phyloP scores from a whole-genome alignment of 2,888 invertebrate genomes.

The Mellilla xanthometata region DNA sequence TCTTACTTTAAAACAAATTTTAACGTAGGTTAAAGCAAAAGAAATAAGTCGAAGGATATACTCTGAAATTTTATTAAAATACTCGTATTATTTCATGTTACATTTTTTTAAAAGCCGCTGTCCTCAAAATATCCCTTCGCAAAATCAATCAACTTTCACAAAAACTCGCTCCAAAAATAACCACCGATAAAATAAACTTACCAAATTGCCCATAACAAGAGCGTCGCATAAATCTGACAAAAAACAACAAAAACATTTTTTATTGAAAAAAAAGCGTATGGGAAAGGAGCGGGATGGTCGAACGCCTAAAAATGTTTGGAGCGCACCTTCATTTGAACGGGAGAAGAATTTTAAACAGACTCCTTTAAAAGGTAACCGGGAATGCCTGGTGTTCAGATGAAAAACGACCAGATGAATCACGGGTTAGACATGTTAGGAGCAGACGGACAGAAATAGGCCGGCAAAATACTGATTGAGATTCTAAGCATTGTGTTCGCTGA shows the following conservation, averaged over 20 bases:
- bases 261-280: conserved; percentile 54
- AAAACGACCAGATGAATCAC: conserved; percentile 52
- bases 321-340: conserved; percentile 60
- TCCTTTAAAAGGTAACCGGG: conserved; percentile 63
- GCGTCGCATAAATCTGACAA: conserved; percentile 27
- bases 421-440: conserved; percentile 27
- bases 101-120: not conserved
- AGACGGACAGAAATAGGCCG: conserved; percentile 21
- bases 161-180: conserved; percentile 14
- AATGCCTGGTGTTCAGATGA: conserved; percentile 48
- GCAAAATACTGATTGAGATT: conserved; percentile 22
- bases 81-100: too few species aligned
- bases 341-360: conserved; percentile 74
- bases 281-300: conserved; percentile 55
- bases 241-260: conserved; percentile 47
- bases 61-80: too few species aligned
- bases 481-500: conserved; percentile 18
- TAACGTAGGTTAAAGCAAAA: too few species aligned
- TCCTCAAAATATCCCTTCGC: conserved; percentile 4
- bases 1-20: too few species aligned
- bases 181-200: conserved; percentile 20
- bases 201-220: conserved; percentile 26
- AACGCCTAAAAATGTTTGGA: conserved; percentile 74
- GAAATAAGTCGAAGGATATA: too few species aligned
- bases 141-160: conserved; percentile 12